These are phyloP conservation scores for Anhinga rufa DNA, from an alignment of 2,113 vertebrate species.

Conservation along the genomic window DNA sequence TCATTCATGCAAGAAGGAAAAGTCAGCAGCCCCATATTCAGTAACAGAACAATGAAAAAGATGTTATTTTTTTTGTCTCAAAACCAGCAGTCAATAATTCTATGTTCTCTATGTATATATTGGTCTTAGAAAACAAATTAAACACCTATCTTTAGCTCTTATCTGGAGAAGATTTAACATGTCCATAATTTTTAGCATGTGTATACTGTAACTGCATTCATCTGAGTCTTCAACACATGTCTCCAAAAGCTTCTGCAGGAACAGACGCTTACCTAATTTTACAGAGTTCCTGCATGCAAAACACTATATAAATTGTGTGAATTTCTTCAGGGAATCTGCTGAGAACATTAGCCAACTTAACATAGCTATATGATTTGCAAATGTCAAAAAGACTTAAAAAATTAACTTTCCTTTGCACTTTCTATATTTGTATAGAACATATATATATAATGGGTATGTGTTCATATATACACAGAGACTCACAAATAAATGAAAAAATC, in stretches of 20 bases:
- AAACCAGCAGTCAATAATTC: background rate
- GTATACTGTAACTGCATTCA: background rate
- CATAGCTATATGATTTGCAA: background rate
- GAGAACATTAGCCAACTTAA: background rate
- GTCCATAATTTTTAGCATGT: background rate
- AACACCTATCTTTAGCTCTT: background rate
- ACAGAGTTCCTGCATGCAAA: background rate
- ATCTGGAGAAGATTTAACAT: background rate
- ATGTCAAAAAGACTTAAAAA: background rate
- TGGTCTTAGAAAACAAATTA: background rate
- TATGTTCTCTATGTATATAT: background rate
- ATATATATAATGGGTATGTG: background rate
- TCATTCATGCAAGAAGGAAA: background rate
- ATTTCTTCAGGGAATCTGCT: background rate
- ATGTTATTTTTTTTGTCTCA: background rate
- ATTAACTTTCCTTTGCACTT: background rate
- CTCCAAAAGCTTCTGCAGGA: background rate
- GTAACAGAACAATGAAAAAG: background rate
- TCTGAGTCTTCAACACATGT: background rate
- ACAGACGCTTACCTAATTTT: conserved; percentile 11
- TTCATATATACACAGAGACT: background rate
- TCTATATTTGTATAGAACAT: background rate
- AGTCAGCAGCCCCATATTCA: background rate
- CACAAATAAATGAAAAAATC: background rate
- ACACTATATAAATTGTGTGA: background rate